These are phyloP conservation scores for Sisyra terminalis DNA, from an alignment of 2,888 invertebrate genomes.

Conservation along the genomic window DNA sequence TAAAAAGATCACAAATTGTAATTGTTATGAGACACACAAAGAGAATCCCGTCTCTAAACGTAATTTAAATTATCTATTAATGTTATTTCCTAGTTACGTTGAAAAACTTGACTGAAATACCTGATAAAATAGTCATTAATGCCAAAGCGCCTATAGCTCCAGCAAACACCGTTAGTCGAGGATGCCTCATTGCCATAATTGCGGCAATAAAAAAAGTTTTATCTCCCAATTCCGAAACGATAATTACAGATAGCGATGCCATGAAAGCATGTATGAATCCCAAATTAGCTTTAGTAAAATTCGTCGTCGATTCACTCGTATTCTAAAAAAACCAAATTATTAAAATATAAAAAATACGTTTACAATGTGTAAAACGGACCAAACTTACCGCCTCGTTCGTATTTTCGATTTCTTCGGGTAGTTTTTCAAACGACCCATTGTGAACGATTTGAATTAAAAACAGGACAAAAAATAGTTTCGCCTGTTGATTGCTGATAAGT, in stretches of 20 bases:
- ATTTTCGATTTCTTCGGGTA: constrained; percentile 16
- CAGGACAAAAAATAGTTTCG: neutral
- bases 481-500: too few species aligned
- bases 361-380: neutral
- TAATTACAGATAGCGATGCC: constrained; percentile 87
- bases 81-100: too few species aligned
- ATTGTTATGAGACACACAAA: too few species aligned
- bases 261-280: constrained; percentile 89
- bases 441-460: constrained; percentile 1
- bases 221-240: constrained; percentile 95
- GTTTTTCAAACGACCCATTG: constrained; percentile 13
- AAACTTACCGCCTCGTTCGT: constrained; percentile 9
- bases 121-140: constrained; percentile 86
- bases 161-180: constrained; percentile 75
- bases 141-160: constrained; percentile 87
- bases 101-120: too few species aligned
- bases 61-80: too few species aligned
- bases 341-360: neutral
- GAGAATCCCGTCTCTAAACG: too few species aligned
- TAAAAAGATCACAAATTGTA: too few species aligned
- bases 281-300: constrained; percentile 29
- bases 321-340: neutral
- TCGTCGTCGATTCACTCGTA: neutral
- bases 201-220: constrained; percentile 99
- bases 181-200: constrained; percentile 98